phyloP scores from a whole-genome alignment of 1,140 invertebrate genomes.

The Medauroidea extradentata region DNA sequence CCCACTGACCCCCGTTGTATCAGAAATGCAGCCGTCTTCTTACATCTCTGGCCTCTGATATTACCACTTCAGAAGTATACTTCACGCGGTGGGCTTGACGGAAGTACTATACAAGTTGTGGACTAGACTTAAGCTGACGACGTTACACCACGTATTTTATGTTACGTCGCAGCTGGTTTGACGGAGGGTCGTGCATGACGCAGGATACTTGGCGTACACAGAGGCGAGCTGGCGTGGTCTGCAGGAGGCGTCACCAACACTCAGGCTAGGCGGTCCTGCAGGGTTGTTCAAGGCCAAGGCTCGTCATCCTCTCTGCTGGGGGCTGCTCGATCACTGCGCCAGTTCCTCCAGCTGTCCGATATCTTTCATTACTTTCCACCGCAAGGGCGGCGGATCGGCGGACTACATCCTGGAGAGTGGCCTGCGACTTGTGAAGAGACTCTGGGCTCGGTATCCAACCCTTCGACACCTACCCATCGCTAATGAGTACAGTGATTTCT shows the following conservation, averaged over 20 bases:
- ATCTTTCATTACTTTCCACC: constrained; percentile 45
- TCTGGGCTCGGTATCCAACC: constrained; percentile 38
- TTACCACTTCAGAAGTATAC: no score
- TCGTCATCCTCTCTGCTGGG: constrained; percentile 47
- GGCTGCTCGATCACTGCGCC: constrained; percentile 41
- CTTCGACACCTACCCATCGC: constrained; percentile 38
- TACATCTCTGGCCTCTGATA: no score
- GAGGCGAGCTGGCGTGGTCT: not conserved
- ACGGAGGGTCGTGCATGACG: no score
- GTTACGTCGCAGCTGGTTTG: no score
- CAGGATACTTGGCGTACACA: constrained; percentile 7
- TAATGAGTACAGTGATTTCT: constrained; percentile 38
- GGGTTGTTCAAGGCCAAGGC: constrained; percentile 42
- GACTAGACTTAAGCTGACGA: no score
- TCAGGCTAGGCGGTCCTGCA: constrained; percentile 44
- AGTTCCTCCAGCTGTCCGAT: constrained; percentile 36
- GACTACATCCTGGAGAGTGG: constrained; percentile 37
- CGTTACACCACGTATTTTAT: no score
- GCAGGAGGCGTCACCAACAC: not conserved
- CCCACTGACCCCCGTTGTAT: no score
- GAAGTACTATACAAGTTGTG: no score
- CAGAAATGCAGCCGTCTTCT: no score
- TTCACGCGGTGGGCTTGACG: no score
- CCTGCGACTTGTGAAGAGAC: constrained; percentile 33
- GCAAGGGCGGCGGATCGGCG: constrained; percentile 43